These are phyloP conservation scores for Rhodinocichla rosea DNA, from an alignment of 2,113 vertebrate genomes.

Conservation along the genomic window DNA sequence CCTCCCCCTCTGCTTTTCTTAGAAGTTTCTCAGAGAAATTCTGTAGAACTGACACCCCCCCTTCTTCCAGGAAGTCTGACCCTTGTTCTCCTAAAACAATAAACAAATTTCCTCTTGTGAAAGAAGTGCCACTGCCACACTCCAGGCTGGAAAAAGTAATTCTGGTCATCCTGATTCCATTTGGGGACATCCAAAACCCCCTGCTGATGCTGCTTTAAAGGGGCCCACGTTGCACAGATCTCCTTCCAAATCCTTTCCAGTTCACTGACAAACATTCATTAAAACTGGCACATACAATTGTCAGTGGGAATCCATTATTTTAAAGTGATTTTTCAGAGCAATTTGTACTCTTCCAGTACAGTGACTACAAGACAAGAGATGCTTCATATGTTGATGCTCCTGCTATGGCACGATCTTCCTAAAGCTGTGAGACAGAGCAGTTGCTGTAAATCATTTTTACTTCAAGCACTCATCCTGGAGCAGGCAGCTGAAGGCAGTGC, in stretches of 20 bases:
- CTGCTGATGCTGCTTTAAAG: background rate
- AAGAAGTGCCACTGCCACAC: background rate
- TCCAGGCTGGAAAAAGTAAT: background rate
- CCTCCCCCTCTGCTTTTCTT: background rate
- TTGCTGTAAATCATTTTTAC: background rate
- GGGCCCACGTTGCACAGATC: background rate
- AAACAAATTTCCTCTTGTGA: background rate
- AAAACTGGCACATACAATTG: background rate
- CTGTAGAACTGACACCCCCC: background rate
- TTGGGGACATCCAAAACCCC: accelerated
- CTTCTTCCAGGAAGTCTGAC: background rate
- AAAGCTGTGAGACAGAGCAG: background rate
- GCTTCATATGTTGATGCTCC: background rate
- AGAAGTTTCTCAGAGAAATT: background rate
- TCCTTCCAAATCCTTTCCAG: background rate
- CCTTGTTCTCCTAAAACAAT: background rate
- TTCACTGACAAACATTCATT: background rate
- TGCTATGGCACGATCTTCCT: background rate
- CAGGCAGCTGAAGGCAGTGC: background rate
- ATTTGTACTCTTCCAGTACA: background rate
- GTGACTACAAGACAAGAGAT: background rate
- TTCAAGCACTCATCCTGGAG: background rate
- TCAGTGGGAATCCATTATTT: background rate
- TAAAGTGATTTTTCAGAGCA: background rate
- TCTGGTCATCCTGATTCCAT: background rate